Evolutionary conservation across 1,140 invertebrate genomes (phyloP), one percentile per base, ranked within the genome.

Genomic region (Xylocopa sonorina): DNA sequence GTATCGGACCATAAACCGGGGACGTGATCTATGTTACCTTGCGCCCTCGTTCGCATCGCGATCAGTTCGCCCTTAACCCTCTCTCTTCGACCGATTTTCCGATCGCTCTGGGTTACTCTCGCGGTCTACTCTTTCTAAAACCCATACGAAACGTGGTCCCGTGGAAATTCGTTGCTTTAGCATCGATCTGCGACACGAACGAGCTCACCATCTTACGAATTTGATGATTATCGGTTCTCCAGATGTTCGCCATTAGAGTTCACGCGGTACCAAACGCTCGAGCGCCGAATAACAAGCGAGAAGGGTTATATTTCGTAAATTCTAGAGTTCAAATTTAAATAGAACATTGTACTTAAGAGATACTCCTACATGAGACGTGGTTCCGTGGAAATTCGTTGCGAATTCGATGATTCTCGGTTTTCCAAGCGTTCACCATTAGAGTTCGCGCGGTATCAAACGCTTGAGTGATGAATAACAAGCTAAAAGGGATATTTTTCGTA

Each of bases 1-100:
- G 87, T 90, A 89, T 92, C 90, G 84, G 87, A 87, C 89, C 87
- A 89, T 92, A 91, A 92, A 92, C 87, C 87, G 73, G 57, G 77
- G 81, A 87, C 86, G 87, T 91, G 89, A 91, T 90, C 86, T 89
- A 90, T 84, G 84, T 71, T 83, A 72, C 79, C 85, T 89, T 83
- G 78, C 43, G 71, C 71, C 55, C 84, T 76, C 57, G 60, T 71
- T 48, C 34, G 29, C 27, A n/a, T n/a, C 32, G 46, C 76, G 46
- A 68, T 60, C 63, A 74, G 55, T 68, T 51, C 50, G 16, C 41
- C 51, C 24, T 27, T 41, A 27, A 51, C 27, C 63, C n/a, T 48
- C 16, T 18, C 16, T 57, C 7, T 41, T 10, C 41, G 0, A 43
- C n/a, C 69, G 29, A 55, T n/a, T 62, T 46, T 58, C 21, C 62